Evolutionary conservation across 1,140 invertebrate species (phyloP), one percentile per base, ranked within the genome.

Genomic region (Pararge aegeria): DNA sequence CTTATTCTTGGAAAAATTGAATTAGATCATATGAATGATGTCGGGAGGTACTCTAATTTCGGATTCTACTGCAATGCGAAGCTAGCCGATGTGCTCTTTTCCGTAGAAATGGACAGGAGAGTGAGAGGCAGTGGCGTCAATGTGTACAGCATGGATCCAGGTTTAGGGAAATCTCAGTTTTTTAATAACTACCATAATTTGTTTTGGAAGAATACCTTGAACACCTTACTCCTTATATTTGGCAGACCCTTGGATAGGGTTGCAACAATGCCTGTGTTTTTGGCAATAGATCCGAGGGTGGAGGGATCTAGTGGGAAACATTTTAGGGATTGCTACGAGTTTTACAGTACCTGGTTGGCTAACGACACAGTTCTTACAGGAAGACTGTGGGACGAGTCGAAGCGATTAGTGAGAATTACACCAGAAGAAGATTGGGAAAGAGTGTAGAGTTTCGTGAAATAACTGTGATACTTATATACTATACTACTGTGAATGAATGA

Each of bases 111-210:
- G 61, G 83, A 93, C 1, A 92, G 89, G 57, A 85, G 91, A 57
- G 78, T 90, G 1, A 66, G 90, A 76, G 90, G 90, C 24, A 91
- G 83, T 56, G 92, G 92, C 15, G 91, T 96, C 1, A 92, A 89
- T 61, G 93, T 95, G 7, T 95, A 95, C 82, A 93, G 93, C 55
- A 91, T 95, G 57, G 95, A 95, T 77, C 96, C 96, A 21, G 96
- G 96, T 15, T 94, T 96, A 73, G 94, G 94, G 9, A 94, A 94
- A 54, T 96, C 95, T 0, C 92, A 93, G 21, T 90, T 96, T 18
- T 94, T 94, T 54, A 92, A 95, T 67, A 87, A 95, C 66, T 70
- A 94, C 10, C 87, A 91, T 51, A 77, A 83, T n/a, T 78, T 90
- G 0, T 61, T 89, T 49, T 85, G 91, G 55, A 75, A 68, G 30